Base-by-base conservation (phyloP, 2,113 vertebrate genomes). In the Colius striatus region DNA sequence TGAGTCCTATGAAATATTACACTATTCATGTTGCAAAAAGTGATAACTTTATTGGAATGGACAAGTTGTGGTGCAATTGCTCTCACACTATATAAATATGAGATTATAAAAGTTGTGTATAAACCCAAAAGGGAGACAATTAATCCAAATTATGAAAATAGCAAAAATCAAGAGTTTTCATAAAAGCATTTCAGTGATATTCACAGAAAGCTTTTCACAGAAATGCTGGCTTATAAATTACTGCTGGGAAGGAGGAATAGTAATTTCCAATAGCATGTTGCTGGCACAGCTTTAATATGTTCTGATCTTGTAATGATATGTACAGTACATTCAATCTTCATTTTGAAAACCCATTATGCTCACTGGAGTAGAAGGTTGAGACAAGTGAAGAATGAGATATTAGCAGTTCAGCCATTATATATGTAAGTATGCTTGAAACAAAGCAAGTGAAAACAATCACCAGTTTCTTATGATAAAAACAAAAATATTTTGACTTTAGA, bases 291-390 rank as follows among this genome's bases (percentile, higher is more conserved):
- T 84, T 92, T 84, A 81, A 68, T 82, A 75, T 78, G 61, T 74
- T 68, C 80, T 89, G 53, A 75, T 90, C 57, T 80, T 87, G n/a
- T 93, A 87, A 94, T 75, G 67, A 84, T 83, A 83, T 51, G 47
- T 54, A 62, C 19, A 88, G 43, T 70, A 60, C 41, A 66, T 89
- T 93, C n/a, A 16, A 61, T 62, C 62, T 84, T 79, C 4, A 55
- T 77, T 95, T 70, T 82, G 36, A 76, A 95, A 93, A 81, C 11
- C 29, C 29, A 71, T 93, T 95, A 71, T 66, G 25, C 29, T 32
- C 63, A 48, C 55, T 48, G 47, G 32, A 47, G 50, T 21, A 74
- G 29, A 65, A 68, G 60, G 30, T 70, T 16, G 75, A 73, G 57
- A 62, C 36, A 89, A 92, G 19, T 23, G 27, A 92, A 89, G 34